A percentile compares a stretch with the other conserved stretches of the same genome.
Evolutionary conservation across 2,888 invertebrate genomes (phyloP).

Genomic region (Mellilla xanthometata): DNA sequence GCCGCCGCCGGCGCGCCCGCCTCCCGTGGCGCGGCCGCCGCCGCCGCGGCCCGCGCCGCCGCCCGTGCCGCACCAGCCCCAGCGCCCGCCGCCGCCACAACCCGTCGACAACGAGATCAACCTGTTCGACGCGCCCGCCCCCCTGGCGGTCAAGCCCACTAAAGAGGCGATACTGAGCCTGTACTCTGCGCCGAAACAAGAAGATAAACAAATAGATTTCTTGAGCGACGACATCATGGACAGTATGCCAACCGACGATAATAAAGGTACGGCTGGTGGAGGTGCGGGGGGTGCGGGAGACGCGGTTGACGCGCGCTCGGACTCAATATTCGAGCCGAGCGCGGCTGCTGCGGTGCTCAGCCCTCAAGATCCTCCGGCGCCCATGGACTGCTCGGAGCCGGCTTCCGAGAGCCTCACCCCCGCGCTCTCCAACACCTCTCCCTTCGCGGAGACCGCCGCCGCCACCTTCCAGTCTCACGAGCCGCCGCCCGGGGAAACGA

Average conservation of each 20-base stretch:
- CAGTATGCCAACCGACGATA: constrained; percentile 41
- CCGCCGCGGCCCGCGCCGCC: constrained; percentile 76
- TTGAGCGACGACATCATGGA: constrained; percentile 82
- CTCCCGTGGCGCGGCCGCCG: constrained; percentile 70
- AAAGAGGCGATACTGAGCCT: constrained; percentile 84
- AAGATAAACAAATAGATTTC: constrained; percentile 78
- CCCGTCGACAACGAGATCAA: constrained; percentile 73
- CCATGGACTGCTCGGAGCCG: constrained; percentile 68
- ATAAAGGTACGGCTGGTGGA: constrained; percentile 36
- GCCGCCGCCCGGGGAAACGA: constrained; percentile 48
- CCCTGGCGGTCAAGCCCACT: constrained; percentile 72
- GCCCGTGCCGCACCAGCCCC: constrained; percentile 59
- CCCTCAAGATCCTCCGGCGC: constrained; percentile 36
- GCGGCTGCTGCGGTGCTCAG: constrained; percentile 13
- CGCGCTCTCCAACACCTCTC: constrained; percentile 49
- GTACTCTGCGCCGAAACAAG: constrained; percentile 72
- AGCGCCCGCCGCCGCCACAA: constrained; percentile 40
- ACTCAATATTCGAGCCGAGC: constrained; percentile 13
- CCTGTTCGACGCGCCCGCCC: constrained; percentile 82
- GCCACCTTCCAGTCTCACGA: constrained; percentile 37
- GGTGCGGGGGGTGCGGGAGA: constrained; percentile 34
- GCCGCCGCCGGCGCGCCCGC: constrained; percentile 52
- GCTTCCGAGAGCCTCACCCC: constrained; percentile 34
- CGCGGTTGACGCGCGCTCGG: constrained; percentile 9
- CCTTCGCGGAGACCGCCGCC: constrained; percentile 51